A percentile compares a stretch with the other conserved stretches of the same genome.
These are phyloP conservation scores for Theretra japonica DNA, from an alignment of 2,888 invertebrate genomes.

Conservation along the genomic window DNA sequence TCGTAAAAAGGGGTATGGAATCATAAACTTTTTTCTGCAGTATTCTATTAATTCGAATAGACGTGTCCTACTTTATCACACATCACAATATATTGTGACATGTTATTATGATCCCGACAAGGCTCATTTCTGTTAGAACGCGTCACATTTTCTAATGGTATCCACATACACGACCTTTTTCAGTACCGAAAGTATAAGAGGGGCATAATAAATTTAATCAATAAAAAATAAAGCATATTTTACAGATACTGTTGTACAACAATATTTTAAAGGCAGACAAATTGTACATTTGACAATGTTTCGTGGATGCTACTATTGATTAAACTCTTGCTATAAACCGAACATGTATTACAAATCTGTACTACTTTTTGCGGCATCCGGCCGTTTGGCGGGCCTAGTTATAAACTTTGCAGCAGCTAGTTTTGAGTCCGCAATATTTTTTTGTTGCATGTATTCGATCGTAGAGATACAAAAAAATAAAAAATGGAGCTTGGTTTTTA, in stretches of 20 bases:
- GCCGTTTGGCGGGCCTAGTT: background rate
- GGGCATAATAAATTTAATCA: background rate
- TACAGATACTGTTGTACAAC: background rate
- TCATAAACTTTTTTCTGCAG: background rate
- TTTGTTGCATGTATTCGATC: background rate
- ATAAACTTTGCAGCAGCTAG: background rate
- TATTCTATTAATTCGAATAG: no score
- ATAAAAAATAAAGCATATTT: background rate
- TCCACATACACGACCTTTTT: no score
- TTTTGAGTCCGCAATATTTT: background rate
- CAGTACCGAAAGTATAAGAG: no score
- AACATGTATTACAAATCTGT: background rate
- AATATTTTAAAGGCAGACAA: background rate
- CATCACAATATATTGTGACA: no score
- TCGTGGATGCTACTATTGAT: slow-evolving; percentile 16
- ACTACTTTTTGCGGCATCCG: no score
- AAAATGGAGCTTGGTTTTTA: no score
- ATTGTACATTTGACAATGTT: background rate
- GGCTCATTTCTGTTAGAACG: no score
- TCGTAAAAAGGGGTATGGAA: background rate
- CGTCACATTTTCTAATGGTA: no score
- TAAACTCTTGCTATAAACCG: background rate
- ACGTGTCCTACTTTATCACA: no score
- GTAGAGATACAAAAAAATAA: no score
- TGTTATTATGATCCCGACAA: no score